Base-by-base conservation (phyloP, 2,113 vertebrate species). In the Taurulus bubalis region DNA sequence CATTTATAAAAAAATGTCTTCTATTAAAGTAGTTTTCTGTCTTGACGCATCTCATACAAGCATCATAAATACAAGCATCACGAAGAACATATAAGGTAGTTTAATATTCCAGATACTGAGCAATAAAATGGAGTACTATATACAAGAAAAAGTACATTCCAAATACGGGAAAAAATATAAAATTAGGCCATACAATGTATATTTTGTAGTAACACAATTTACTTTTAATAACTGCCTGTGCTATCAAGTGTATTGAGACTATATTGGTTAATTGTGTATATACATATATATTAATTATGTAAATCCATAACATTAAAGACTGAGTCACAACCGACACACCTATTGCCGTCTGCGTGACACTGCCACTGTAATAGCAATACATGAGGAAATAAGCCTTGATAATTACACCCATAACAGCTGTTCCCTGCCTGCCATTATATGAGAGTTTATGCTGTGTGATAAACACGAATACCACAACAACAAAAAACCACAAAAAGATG, bases 401-500 rank as follows among this genome's bases (percentile, higher is more conserved):
- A 56, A 47, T 73, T 45, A 56, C 73, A 68, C 36, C 26, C 53
- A 3, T 45, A n/a, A 38, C 68, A 60, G 68, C 63, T 77, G 68
- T 77, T 77, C 26, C 26, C 56, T 58, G 34, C 15, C 56, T 58
- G 47, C 4, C 38, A 64, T 63, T 47, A 75, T 53, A 55, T 73
- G 45, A 79, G 53, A 1, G 2, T 42, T 42, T 40, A 30, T 77
- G 47, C 10, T 36, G 11, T 45, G 24, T 36, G 42, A 32, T 42
- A 42, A 74, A 67, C n/a, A 58, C 2, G 5, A 55, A 56, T 10
- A 18, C 8, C 22, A 32, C 49, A 30, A 38, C 40, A 42, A 45
- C 11, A 45, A 14, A 30, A 32, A 26, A 24, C 16, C n/a, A 60
- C 7, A 30, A 34, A 42, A 45, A 66, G 7, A 28, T 15, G 26